Base-by-base conservation (phyloP, 2,797 vertebrate genomes). In the Falco berigora region DNA sequence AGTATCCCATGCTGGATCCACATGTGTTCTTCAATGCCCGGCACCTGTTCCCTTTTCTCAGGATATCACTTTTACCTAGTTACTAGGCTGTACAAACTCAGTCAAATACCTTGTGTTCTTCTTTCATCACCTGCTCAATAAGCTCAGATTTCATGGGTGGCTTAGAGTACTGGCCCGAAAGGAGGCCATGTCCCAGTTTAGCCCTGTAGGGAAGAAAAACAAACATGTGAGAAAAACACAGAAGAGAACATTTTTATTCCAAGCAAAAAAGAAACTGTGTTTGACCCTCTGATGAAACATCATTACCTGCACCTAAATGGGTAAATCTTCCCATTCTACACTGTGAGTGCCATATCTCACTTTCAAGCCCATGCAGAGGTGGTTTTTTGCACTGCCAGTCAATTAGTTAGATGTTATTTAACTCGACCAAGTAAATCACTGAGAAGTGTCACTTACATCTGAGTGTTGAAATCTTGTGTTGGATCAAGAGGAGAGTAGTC, bases 111-210 rank as follows among this genome's bases (percentile, higher is more conserved):
- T 99, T 99, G 98, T 99, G 97, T 97, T 99, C 99, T 98, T 99
- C 99, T 98, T 99, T 99, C 98, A 99, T 99, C 99, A 99, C 99
- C 98, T 99, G 99, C 98, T 99, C 99, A 97, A 99, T 99, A 97
- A 99, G 98, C 96, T 99, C 99, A 91, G 99, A 99, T 99, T 99
- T 99, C 98, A 98, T 94, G 69, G 99, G 99, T 72, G 99, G 99
- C 98, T 99, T 99, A 94, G 99, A 99, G 98, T 99, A 99, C 82
- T 98, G 99, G 97, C 99, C 99, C 96, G 99, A 99, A 96, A 99
- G 99, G 88, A 99, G 98, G 55, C 99, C 99, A 0, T 99, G 99
- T 97, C 99, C 99, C 97, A 99, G 61, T 98, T 99, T 99, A 96
- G 99, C 99, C 99, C 99, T 99, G 98, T 55, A 93, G 93, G 84